phyloP scores from a whole-genome alignment of 2,888 invertebrate species.

The Melolontha melolontha region DNA sequence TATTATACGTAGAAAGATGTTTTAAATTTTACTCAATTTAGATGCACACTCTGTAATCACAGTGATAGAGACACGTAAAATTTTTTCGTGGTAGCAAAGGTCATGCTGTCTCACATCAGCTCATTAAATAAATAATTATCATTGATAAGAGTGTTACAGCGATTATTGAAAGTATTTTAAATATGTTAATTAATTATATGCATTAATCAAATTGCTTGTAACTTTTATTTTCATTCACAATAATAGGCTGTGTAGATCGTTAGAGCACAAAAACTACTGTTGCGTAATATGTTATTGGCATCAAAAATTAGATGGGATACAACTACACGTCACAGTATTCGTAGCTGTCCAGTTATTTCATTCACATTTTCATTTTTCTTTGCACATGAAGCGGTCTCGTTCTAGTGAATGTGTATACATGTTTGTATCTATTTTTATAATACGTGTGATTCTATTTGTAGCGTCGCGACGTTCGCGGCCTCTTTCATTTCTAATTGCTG shows the following conservation, averaged over 20 bases:
- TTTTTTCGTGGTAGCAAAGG: no score
- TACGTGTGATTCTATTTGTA: conserved; percentile 43
- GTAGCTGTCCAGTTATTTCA: conserved; percentile 9
- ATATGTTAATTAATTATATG: no score
- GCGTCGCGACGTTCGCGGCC: conserved; percentile 48
- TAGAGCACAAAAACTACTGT: conserved; percentile 4
- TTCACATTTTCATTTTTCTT: conserved; percentile 34
- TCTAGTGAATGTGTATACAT: conserved; percentile 20
- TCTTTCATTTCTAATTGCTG: conserved; percentile 53
- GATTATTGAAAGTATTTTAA: no score
- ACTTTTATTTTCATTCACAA: no score
- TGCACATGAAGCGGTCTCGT: conserved; percentile 20
- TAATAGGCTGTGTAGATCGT: neutral
- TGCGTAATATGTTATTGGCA: conserved; percentile 9
- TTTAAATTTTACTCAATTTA: no score
- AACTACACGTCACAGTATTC: neutral
- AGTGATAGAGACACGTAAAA: no score
- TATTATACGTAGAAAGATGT: no score
- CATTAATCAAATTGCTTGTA: no score
- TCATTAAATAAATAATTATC: no score
- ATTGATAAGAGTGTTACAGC: no score
- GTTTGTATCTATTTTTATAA: conserved; percentile 42
- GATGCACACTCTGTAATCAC: no score
- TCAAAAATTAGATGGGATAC: neutral
- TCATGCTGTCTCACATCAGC: no score